phyloP scores from a whole-genome alignment of 2,888 invertebrate species.

The Gisinianus flammeolus region DNA sequence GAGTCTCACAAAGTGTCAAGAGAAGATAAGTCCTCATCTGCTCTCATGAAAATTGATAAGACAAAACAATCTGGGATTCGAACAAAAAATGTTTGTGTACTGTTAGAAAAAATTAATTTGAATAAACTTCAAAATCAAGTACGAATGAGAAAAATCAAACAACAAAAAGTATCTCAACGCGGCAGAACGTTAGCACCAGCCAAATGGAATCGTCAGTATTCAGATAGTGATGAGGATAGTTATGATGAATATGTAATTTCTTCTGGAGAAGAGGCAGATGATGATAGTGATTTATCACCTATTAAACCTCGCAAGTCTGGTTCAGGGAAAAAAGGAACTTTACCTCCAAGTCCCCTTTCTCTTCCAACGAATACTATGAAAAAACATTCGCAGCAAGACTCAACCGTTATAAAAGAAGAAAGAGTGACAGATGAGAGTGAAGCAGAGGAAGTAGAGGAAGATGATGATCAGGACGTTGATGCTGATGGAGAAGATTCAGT shows the following conservation, averaged over 20 bases:
- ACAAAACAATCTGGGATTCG: background rate
- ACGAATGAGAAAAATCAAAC: background rate
- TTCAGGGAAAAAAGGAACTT: background rate
- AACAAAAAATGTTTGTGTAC: slow-evolving; percentile 18
- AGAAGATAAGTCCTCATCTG: background rate
- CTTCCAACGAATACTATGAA: background rate
- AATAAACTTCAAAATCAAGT: background rate
- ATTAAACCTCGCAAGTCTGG: background rate
- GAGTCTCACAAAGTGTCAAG: too few species aligned
- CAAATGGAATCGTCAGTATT: slow-evolving; percentile 3
- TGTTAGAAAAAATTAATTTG: slow-evolving; percentile 30
- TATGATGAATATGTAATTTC: background rate
- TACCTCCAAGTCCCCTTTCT: background rate
- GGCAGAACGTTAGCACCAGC: background rate
- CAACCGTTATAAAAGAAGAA: background rate
- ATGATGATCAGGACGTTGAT: background rate
- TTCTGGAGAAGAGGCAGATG: slow-evolving; percentile 4
- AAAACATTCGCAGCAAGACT: background rate
- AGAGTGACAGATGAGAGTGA: background rate
- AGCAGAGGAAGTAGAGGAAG: background rate
- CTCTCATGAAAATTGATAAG: background rate
- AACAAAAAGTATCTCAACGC: slow-evolving; percentile 5
- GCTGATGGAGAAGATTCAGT: background rate
- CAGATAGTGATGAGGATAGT: slow-evolving; percentile 8
- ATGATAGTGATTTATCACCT: background rate